Conservation (phyloP, 2,113 vertebrate species). For the Drymodes brunneopygia region DNA sequence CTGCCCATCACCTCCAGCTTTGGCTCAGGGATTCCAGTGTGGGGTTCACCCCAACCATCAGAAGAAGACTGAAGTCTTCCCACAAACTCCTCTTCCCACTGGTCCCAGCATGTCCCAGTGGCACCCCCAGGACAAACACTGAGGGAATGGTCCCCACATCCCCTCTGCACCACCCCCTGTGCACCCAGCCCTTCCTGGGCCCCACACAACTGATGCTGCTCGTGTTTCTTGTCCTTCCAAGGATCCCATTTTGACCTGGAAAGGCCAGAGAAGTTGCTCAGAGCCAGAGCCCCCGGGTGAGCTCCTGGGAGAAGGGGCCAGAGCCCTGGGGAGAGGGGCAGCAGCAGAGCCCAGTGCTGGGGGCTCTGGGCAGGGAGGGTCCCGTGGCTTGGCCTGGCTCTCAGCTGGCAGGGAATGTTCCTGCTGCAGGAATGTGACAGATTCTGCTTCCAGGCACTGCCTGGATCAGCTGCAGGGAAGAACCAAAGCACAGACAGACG, state of each 20-base stretch:
- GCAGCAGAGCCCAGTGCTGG: not conserved
- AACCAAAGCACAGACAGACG: constrained; percentile 17
- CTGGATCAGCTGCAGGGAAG: not conserved
- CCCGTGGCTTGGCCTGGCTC: not conserved
- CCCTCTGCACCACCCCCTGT: not conserved
- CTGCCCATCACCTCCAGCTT: not conserved
- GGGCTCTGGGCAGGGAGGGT: not conserved
- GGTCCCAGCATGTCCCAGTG: not conserved
- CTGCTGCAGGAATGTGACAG: not conserved
- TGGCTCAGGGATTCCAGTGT: not conserved
- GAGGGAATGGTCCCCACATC: not conserved
- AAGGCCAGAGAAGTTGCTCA: not conserved
- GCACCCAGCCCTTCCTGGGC: not conserved
- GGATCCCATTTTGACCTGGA: not conserved
- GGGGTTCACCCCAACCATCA: not conserved
- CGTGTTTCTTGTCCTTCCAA: not conserved
- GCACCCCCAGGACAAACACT: accelerated
- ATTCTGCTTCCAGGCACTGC: constrained; percentile 35
- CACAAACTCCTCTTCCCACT: not conserved
- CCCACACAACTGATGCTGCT: not conserved
- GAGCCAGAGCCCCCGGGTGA: not conserved
- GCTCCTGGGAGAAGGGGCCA: not conserved
- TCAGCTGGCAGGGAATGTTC: not conserved
- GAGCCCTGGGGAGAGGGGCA: not conserved
- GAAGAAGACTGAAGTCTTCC: not conserved